Conservation (phyloP, 2,797 vertebrate genomes). For the Helarctos malayanus region DNA sequence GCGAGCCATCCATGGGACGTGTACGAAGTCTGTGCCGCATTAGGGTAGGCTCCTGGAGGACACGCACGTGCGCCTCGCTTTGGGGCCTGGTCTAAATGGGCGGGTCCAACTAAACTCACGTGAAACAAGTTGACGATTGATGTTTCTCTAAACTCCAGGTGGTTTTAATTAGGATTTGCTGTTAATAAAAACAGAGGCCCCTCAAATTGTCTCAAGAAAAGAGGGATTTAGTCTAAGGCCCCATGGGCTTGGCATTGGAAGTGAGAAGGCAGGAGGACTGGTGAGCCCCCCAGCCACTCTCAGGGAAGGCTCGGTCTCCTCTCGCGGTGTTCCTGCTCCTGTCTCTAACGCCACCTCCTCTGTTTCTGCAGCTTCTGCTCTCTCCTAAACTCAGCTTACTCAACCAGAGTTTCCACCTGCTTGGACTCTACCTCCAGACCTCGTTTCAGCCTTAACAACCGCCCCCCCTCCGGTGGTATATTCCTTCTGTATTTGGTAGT, state of each 20-base stretch:
- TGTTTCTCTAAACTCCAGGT: not conserved
- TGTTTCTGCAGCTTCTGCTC: not conserved
- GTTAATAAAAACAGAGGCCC: not conserved
- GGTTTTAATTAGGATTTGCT: not conserved
- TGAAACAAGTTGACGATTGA: not conserved
- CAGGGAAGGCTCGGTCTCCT: not conserved
- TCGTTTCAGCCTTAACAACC: not conserved
- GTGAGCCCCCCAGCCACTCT: accelerated
- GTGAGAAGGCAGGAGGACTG: not conserved
- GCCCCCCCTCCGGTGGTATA: not conserved
- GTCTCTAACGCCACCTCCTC: not conserved
- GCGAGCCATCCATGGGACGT: not conserved
- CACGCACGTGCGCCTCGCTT: not conserved
- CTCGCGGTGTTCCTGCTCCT: not conserved
- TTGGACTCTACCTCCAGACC: not conserved
- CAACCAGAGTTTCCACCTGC: not conserved
- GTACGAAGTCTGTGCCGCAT: not conserved
- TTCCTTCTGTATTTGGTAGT: not conserved
- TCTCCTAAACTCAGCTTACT: not conserved
- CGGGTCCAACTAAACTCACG: not conserved
- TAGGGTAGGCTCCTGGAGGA: not conserved
- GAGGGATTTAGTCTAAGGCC: not conserved
- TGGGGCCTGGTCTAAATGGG: not conserved
- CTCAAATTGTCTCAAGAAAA: not conserved
- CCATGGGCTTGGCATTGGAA: not conserved